Base-by-base conservation (phyloP, 2,888 invertebrate genomes). In the Autographa gamma region DNA sequence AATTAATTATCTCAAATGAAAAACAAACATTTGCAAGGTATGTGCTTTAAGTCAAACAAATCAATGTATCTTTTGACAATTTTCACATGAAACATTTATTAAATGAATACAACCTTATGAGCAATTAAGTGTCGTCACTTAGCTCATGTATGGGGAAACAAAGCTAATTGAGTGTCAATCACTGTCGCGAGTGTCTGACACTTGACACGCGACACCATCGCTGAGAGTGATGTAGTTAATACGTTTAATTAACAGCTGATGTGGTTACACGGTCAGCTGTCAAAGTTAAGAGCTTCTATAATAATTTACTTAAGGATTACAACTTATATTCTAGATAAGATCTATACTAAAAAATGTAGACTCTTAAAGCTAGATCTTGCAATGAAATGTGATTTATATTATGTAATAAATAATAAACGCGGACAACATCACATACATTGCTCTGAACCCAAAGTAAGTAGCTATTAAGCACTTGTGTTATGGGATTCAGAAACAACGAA, bases 81-180 rank as follows among this genome's bases (percentile, higher is more conserved):
- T 54, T 54, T 54, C 11, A 11, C 19, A 18, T 54, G 5, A 54
- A 54, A 54, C n/a, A 48, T 16, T 11, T 6, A 48, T n/a, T 48
- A 11, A 54, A 54, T 0, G 38, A 11, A 54, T 19, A 56, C 54
- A 54, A 18, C 19, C 19, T 54, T 56, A 19, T 11, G 13, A 0
- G 19, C 54, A 19, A 56, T 56, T 56, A 19, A 25, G 25, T 19
- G 11, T 56, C 13, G 4, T 13, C 25, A 19, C 54, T 56, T 25
- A 5, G 19, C 25, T 13, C 19, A 13, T 56, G 13, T 25, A 25
- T 56, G 54, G 4, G 14, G 54, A 56, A 56, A 48, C 48, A n/a
- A 25, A 56, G 19, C 19, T 56, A 56, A 56, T 56, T 19, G 25
- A 25, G 54, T 56, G 54, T 56, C 54, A 56, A 25, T 56, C 54